A percentile compares a stretch with the other conserved stretches of the same genome.
phyloP scores from a whole-genome alignment of 2,888 invertebrate species.

The Argyresthia goedartella region DNA sequence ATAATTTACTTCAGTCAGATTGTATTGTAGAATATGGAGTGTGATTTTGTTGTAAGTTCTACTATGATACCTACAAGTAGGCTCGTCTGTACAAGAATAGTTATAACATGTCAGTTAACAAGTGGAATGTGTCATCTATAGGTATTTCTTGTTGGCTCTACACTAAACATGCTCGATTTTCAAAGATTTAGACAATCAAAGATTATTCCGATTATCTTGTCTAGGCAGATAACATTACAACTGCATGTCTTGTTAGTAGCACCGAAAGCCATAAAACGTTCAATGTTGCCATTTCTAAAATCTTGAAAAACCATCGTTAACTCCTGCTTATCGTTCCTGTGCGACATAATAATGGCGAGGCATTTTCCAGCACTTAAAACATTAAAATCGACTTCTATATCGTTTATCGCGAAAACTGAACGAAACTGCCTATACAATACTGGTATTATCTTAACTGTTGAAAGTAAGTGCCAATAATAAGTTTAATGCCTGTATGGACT shows the following conservation, averaged over 20 bases:
- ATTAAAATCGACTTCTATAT: slow-evolving; percentile 52
- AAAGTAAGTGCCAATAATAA: slow-evolving; percentile 58
- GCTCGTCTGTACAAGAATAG: no score
- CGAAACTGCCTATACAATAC: slow-evolving; percentile 53
- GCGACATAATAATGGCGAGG: slow-evolving; percentile 32
- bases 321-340: slow-evolving; percentile 39
- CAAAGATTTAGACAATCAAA: no score
- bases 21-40: no score
- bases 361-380: slow-evolving; percentile 54
- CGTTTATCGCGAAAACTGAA: slow-evolving; percentile 55
- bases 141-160: no score
- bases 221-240: neutral
- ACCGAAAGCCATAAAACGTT: slow-evolving; percentile 23
- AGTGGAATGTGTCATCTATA: no score
- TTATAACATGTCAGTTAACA: no score
- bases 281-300: slow-evolving; percentile 35
- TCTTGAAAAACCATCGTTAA: slow-evolving; percentile 22
- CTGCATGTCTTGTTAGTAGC: slow-evolving; percentile 27
- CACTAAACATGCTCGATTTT: no score
- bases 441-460: slow-evolving; percentile 55
- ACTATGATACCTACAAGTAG: no score
- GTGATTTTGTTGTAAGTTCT: no score
- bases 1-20: no score
- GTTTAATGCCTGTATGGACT: slow-evolving; percentile 40
- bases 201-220: no score